These are phyloP conservation scores for Heteromormyrus szaboi DNA, from an alignment of 2,797 vertebrate genomes.

Conservation along the genomic window DNA sequence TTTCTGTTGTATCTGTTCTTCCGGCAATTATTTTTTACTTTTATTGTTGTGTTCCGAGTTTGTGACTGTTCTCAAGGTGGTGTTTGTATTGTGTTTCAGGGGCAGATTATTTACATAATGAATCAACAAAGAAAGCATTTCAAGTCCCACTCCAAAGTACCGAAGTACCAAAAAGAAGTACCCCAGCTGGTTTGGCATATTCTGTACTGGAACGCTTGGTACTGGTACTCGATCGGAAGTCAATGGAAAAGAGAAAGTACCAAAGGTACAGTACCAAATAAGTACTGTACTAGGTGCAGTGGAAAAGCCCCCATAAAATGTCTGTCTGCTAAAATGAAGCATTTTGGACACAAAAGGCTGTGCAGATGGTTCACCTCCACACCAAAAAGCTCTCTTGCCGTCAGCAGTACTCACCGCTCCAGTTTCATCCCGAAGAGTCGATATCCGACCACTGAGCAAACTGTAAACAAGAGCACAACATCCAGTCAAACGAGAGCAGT, in stretches of 20 bases:
- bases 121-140: not conserved
- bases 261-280: not conserved
- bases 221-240: not conserved
- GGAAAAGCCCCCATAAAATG: not conserved
- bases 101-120: not conserved
- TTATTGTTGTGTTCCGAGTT: not conserved
- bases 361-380: not conserved
- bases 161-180: not conserved
- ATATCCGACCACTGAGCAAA: conserved; percentile 97
- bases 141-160: not conserved
- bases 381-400: not conserved
- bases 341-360: not conserved
- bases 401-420: conserved; percentile 87
- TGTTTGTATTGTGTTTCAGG: not conserved
- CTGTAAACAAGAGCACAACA: conserved; percentile 55
- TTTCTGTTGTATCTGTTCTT: not conserved
- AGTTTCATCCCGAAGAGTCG: conserved; percentile 96
- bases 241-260: not conserved
- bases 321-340: not conserved
- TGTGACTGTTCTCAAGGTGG: not conserved
- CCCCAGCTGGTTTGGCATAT: not conserved
- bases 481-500: not conserved
- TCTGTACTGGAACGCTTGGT: not conserved
- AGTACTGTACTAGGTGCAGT: not conserved
- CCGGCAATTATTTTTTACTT: not conserved